phyloP scores from a whole-genome alignment of 2,797 vertebrate genomes.

The Anguilla obscura region DNA sequence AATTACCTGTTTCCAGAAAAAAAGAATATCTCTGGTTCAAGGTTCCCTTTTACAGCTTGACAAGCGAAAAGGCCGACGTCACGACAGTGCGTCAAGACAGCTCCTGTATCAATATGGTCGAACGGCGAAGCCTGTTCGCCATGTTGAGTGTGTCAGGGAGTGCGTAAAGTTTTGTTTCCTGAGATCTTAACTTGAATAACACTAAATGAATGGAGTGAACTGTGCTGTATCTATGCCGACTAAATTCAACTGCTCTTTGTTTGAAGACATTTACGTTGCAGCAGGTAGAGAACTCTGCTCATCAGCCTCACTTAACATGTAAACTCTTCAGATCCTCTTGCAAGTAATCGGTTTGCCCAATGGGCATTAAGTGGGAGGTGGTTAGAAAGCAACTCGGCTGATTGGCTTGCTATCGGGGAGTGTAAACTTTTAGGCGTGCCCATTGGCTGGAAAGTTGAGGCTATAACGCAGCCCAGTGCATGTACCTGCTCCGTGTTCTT shows the following conservation, averaged over 20 bases:
- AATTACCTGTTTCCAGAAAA: slow-evolving; percentile 43
- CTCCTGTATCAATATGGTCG: not conserved
- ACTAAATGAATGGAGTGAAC: not conserved
- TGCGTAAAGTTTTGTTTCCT: not conserved
- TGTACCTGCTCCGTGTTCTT: not conserved
- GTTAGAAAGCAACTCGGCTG: slow-evolving; percentile 21
- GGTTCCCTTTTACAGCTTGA: slow-evolving; percentile 28
- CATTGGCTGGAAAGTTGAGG: not conserved
- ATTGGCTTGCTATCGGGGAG: slow-evolving; percentile 58
- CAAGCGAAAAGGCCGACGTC: slow-evolving; percentile 41
- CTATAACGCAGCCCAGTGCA: not conserved
- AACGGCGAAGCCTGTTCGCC: slow-evolving; percentile 35
- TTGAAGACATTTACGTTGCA: not conserved
- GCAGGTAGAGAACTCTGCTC: not conserved
- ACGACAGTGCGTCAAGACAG: slow-evolving; percentile 39
- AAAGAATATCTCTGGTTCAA: slow-evolving; percentile 11
- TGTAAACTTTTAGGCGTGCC: slow-evolving; percentile 20
- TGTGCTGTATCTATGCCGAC: not conserved
- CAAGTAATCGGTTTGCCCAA: not conserved
- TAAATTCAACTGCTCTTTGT: not conserved
- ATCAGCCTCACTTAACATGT: slow-evolving; percentile 34
- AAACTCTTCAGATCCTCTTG: not conserved
- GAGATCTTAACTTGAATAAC: no score
- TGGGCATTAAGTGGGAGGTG: not conserved
- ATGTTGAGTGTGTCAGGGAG: slow-evolving; percentile 50